These are phyloP conservation scores for Idaea dimidiata DNA, from an alignment of 2,888 invertebrate species.

Conservation along the genomic window DNA sequence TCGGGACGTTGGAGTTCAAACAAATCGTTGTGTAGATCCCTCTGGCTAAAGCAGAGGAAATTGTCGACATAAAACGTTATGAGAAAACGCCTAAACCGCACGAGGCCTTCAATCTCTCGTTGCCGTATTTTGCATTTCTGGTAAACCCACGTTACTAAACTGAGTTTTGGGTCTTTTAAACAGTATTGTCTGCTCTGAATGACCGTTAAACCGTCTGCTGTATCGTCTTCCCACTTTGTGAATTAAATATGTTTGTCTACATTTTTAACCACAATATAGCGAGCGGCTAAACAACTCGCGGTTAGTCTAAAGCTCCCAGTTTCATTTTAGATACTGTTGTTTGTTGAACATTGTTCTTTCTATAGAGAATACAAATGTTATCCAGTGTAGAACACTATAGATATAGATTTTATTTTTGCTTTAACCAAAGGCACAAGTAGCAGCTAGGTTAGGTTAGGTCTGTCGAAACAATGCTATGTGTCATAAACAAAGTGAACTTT, in stretches of 20 bases:
- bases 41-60: slow-evolving; percentile 58
- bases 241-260: neutral
- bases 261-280: neutral
- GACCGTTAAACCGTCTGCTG: slow-evolving; percentile 32
- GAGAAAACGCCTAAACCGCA: slow-evolving; percentile 59
- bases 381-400: neutral
- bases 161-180: slow-evolving; percentile 35
- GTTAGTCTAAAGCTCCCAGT: neutral
- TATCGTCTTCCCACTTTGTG: neutral
- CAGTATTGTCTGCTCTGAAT: slow-evolving; percentile 41
- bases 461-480: neutral
- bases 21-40: slow-evolving; percentile 56
- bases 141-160: slow-evolving; percentile 38
- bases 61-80: slow-evolving; percentile 67
- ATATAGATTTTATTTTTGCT: neutral
- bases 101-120: slow-evolving; percentile 51
- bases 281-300: neutral
- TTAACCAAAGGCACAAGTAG: neutral
- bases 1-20: slow-evolving; percentile 49
- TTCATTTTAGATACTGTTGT: neutral
- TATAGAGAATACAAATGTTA: neutral
- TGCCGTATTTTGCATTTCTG: slow-evolving; percentile 55
- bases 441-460: neutral
- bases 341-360: neutral
- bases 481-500: slow-evolving; percentile 58